Percentiles rank a stretch among this genome's conserved stretches.
phyloP scores from a whole-genome alignment of 2,797 vertebrate species.

The Atherinosoma microstoma region DNA sequence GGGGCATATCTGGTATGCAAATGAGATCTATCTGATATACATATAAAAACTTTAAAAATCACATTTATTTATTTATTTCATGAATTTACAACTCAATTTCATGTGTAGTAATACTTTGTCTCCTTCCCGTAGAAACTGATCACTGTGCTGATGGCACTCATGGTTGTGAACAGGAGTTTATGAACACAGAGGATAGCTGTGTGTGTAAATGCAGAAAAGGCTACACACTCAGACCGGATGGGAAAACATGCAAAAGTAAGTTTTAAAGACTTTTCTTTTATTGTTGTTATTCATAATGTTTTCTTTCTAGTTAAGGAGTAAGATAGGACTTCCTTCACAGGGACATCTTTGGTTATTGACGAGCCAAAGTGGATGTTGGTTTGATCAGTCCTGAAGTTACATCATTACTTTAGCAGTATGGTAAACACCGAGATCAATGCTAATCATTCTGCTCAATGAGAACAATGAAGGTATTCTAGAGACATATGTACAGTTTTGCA shows the following conservation, averaged over 20 bases:
- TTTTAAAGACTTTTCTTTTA: rapidly evolving
- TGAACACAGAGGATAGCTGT: conserved; percentile 85
- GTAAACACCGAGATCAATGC: background rate
- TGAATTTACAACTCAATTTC: rapidly evolving
- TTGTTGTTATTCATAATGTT: background rate
- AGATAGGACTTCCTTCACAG: background rate
- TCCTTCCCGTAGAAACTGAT: conserved; percentile 80
- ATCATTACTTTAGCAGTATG: background rate
- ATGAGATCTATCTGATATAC: background rate
- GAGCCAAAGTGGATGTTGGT: no score
- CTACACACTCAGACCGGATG: conserved; percentile 85
- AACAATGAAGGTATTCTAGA: background rate
- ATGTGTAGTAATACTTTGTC: rapidly evolving
- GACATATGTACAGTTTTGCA: background rate
- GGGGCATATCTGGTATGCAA: background rate
- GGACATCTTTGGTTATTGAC: no score
- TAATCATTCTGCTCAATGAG: background rate
- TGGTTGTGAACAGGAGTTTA: conserved; percentile 89
- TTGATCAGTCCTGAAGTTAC: background rate
- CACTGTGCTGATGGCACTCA: conserved; percentile 84
- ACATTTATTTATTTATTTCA: rapidly evolving
- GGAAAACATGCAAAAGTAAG: conserved; percentile 77
- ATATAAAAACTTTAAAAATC: background rate
- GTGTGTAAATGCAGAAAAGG: conserved; percentile 87
- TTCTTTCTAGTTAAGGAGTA: background rate